Conservation (phyloP, 2,888 invertebrate species). For the Dichetophora obliterata region DNA sequence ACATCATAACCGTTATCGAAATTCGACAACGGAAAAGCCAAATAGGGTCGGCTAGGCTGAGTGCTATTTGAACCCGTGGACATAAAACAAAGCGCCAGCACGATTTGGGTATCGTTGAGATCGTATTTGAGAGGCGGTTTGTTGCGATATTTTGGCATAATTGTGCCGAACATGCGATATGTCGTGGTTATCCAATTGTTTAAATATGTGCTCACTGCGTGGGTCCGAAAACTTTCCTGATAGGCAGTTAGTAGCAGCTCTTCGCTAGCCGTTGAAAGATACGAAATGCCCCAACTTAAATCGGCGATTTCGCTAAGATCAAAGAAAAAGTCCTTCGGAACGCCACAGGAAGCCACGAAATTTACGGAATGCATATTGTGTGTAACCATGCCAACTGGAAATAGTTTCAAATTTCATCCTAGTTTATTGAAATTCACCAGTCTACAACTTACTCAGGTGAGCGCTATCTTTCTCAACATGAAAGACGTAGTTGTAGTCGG, state of each 20-base stretch:
- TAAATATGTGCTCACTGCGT: conserved; percentile 50
- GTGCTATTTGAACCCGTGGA: conserved; percentile 51
- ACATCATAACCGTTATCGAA: conserved; percentile 52
- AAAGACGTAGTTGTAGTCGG: conserved; percentile 56
- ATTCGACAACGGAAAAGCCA: conserved; percentile 43
- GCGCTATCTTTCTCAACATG: conserved; percentile 55
- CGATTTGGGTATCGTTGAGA: conserved; percentile 58
- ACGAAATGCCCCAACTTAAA: conserved; percentile 51
- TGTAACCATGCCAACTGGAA: conserved; percentile 56
- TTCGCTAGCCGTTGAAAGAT: conserved; percentile 47
- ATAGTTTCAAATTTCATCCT: neutral
- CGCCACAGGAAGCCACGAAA: conserved; percentile 53
- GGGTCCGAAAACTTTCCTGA: conserved; percentile 52
- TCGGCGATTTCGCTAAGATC: conserved; percentile 57
- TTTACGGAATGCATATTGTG: conserved; percentile 44
- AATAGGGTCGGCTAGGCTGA: conserved; percentile 47
- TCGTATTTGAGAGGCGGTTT: conserved; percentile 55
- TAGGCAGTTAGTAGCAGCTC: conserved; percentile 51
- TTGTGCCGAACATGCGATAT: conserved; percentile 56
- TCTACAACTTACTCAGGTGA: conserved; percentile 53
- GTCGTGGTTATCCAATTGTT: conserved; percentile 47
- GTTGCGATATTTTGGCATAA: conserved; percentile 58
- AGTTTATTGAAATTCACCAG: neutral
- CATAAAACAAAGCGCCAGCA: conserved; percentile 55
- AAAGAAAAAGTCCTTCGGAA: conserved; percentile 49